Percentiles rank a stretch among this genome's conserved stretches.
phyloP scores from a whole-genome alignment of 2,888 invertebrate genomes.

The Clepsis dumicolana region DNA sequence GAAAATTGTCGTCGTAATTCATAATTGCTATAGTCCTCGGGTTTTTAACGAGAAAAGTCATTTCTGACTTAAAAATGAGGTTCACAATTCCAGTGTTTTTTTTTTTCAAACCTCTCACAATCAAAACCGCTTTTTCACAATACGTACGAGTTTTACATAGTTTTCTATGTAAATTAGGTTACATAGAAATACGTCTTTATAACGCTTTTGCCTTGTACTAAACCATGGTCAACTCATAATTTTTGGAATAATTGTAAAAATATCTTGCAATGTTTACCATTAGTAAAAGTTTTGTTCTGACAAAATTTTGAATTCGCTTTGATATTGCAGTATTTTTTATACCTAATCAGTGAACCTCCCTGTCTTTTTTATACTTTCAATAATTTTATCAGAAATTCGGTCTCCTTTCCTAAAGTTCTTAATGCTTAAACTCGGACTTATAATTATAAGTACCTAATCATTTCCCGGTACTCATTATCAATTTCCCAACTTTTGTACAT shows the following conservation, averaged over 20 bases:
- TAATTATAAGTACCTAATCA: not conserved
- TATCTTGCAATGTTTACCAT: too few species aligned
- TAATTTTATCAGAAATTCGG: not conserved
- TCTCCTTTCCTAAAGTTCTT: not conserved
- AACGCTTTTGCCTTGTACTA: not conserved
- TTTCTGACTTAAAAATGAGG: not conserved
- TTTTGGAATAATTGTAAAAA: too few species aligned
- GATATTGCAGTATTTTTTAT: not conserved
- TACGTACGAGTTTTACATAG: not conserved
- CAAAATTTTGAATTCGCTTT: not conserved
- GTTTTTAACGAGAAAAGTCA: conserved; percentile 1
- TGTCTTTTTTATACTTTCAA: not conserved
- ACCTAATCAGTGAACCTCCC: not conserved
- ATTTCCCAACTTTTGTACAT: conserved; percentile 31
- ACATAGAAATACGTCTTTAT: not conserved
- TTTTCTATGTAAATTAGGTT: not conserved
- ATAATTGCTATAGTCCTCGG: not conserved
- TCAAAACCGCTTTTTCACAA: not conserved
- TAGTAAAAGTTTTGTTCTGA: not conserved
- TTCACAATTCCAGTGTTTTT: not conserved
- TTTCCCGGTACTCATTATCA: not conserved
- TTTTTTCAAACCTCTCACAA: not conserved
- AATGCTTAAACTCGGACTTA: not conserved
- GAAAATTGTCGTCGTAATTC: conserved; percentile 12
- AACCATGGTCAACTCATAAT: not conserved